Base-by-base conservation (phyloP, 1,140 invertebrate genomes). In the Apis florea region DNA sequence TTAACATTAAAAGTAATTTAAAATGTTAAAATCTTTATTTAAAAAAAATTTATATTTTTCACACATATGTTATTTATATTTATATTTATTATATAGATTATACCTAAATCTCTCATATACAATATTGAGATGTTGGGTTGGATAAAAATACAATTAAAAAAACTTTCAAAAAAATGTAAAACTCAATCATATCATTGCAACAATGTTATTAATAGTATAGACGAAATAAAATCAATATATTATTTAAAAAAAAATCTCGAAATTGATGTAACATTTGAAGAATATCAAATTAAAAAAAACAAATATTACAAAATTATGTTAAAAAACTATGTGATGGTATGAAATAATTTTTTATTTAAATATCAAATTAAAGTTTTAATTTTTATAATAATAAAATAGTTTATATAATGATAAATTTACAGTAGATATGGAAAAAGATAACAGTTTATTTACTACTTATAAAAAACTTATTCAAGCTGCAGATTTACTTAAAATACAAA, bases 221-320 rank as follows among this genome's bases (percentile, higher is more conserved):
- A 84, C 40, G 74, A 86, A 64, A 69, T 91, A 40, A 88, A 87
- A 71, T 63, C 85, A 31, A 47, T 90, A 4, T 90, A 90, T 61
- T 13, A 53, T 31, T 83, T 93, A 54, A 85, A 85, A 21, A 88
- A 88, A 76, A 73, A 91, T 56, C 92, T 91, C 61, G 67, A 88
- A 19, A 82, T 92, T 66, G 58, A 73, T 59, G 31, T 90, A 47
- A 83, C 80, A 67, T 17, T 83, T 6, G 49, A 66, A 11, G 79
- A 90, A 63, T 92, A 87, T 77, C 47, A 83, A 61, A 78, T 15
- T 15, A 59, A 86, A 61, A 92, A 90, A 21, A 49, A 26, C 10
- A 84, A 79, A 71, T 91, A 66, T 67, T 92, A 21, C 26, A 83
- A 12, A 80, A 88, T 40, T 91, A 85, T 49, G 81, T 90, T 66